These are phyloP conservation scores for Chouioia cunea DNA, from an alignment of 2,888 invertebrate species.

Conservation along the genomic window DNA sequence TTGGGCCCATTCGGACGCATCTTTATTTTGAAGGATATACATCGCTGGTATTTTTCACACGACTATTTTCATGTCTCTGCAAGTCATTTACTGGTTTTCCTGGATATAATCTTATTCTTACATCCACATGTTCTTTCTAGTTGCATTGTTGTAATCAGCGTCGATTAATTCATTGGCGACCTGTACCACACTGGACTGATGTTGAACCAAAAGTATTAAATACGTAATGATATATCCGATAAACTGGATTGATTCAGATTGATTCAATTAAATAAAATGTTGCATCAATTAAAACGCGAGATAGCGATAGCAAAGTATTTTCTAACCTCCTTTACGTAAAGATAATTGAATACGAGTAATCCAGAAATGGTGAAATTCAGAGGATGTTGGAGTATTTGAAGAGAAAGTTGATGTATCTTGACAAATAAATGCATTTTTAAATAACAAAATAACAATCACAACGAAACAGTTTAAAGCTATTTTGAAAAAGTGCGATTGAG, in stretches of 20 bases:
- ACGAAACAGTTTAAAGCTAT: too few relatives aligned
- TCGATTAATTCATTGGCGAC: slow-evolving; percentile 9
- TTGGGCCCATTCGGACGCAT: too few relatives aligned
- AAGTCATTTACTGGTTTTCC: too few relatives aligned
- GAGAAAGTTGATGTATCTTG: slow-evolving; percentile 49
- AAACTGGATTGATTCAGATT: slow-evolving; percentile 29
- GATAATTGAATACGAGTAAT: slow-evolving; percentile 47
- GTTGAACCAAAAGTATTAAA: slow-evolving; percentile 48
- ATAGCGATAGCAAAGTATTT: not conserved
- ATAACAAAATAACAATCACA: too few relatives aligned
- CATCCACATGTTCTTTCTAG: too few relatives aligned
- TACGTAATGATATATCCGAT: slow-evolving; percentile 47
- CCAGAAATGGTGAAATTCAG: slow-evolving; percentile 49
- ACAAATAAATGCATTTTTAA: not conserved
- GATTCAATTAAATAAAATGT: slow-evolving; percentile 15
- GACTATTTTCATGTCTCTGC: too few relatives aligned
- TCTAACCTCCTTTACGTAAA: slow-evolving; percentile 47
- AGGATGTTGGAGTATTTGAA: slow-evolving; percentile 51
- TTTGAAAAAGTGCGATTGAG: not conserved
- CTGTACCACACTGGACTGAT: slow-evolving; percentile 31
- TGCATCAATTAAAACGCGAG: too few relatives aligned
- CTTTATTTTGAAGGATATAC: too few relatives aligned
- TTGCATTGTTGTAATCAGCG: too few relatives aligned
- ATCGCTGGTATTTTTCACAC: too few relatives aligned
- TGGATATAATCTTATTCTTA: too few relatives aligned